Base-by-base conservation (phyloP, 2,888 invertebrate genomes). In the Amblyjoppa fuscipennis region DNA sequence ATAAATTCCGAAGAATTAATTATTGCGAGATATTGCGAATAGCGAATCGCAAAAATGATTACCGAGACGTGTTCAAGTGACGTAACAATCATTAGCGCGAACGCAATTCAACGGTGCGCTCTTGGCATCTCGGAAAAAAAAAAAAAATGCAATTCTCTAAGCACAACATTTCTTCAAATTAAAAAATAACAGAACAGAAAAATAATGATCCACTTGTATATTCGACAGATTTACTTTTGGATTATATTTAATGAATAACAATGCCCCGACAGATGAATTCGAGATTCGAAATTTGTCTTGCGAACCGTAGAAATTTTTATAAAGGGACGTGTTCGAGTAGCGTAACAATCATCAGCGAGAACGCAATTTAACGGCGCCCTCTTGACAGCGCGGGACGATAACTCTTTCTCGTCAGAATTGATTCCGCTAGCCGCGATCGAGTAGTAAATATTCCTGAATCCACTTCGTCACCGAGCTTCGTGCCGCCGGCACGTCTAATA, bases 371-470 rank as follows among this genome's bases (percentile, higher is more conserved):
- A 20, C n/a, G 16, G 11, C 16, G 56, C 41, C 41, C 38, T 41
- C 56, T 73, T 49, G 45, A 59, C 64, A 79, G 64, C 71, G n/a
- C 64, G 25, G 2, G 45, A 70, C 78, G 70, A 79, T 79, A 71
- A 71, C 64, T 79, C 61, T 71, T 71, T 69, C 61, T 71, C 61
- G 79, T 79, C 79, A 79, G 49, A 71, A 79, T 61, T 71, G 71
- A 71, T 79, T 71, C 38, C 71, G 71, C 49, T 61, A 13, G 56
- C 56, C 56, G 41, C 68, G 31, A 56, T 56, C 56, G 41, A 59
- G 77, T 78, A 69, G 69, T 69, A 79, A 70, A 79, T 79, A 79
- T 71, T 79, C 79, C 20, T 45, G 45, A 74, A 81, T 81, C 73
- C 68, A 75, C 75, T 75, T 81, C 75, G 69, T 75, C 81, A 61